Evolutionary conservation across 2,113 vertebrate genomes (phyloP).

Genomic region (Trichechus manatus): DNA sequence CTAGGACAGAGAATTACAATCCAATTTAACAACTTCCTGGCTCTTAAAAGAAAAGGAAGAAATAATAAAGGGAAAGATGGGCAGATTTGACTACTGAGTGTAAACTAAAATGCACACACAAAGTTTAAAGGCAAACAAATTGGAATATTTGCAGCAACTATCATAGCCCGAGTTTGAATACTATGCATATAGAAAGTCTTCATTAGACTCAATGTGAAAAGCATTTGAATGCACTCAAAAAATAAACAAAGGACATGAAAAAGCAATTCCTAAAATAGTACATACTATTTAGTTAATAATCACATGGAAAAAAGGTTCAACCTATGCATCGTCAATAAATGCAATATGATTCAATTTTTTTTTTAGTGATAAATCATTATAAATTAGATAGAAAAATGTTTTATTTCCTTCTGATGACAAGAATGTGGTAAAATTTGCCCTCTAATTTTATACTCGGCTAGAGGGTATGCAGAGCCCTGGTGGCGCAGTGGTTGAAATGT

Average conservation of each 20-base stretch:
- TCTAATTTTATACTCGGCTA: not conserved
- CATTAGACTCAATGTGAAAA: constrained; percentile 33
- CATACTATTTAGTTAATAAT: not conserved
- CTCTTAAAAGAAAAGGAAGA: constrained; percentile 72
- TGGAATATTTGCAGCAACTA: not conserved
- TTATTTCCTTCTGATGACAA: constrained; percentile 29
- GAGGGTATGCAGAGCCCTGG: not conserved
- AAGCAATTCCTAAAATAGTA: constrained; percentile 38
- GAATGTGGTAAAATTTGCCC: constrained; percentile 32
- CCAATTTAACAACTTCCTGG: constrained; percentile 69
- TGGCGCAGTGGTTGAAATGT: not conserved
- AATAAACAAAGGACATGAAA: constrained; percentile 34
- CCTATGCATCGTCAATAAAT: not conserved
- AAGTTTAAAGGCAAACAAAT: constrained; percentile 41
- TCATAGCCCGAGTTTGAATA: not conserved
- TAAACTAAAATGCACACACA: constrained; percentile 54
- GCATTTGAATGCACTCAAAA: constrained; percentile 29
- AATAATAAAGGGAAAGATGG: constrained; percentile 50
- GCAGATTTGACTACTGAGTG: constrained; percentile 48
- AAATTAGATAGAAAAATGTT: constrained; percentile 45
- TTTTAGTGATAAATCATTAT: constrained; percentile 13
- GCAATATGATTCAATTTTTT: not conserved
- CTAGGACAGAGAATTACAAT: constrained; percentile 71
- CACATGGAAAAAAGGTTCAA: not conserved
- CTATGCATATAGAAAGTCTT: not conserved